phyloP scores from a whole-genome alignment of 2,797 vertebrate species.

The Lycodopsis pacificus region DNA sequence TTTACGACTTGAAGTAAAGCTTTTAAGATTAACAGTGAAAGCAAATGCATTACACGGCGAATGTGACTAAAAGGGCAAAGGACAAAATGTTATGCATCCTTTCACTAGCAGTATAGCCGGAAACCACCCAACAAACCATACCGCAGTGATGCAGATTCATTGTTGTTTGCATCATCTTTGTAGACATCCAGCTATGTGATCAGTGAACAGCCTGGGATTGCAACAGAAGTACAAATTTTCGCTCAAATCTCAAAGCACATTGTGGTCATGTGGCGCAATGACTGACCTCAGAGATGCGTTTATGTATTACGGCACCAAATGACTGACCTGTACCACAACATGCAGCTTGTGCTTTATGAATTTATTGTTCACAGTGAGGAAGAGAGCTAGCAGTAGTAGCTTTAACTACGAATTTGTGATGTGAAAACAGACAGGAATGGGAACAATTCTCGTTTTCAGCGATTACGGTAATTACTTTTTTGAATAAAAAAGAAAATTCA shows the following conservation, averaged over 20 bases:
- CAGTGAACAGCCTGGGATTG: constrained; percentile 36
- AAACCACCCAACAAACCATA: constrained; percentile 54
- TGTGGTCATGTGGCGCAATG: constrained; percentile 30
- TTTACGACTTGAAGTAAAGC: constrained; percentile 24
- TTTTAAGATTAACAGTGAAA: constrained; percentile 48
- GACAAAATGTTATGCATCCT: constrained; percentile 56
- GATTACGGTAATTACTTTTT: constrained; percentile 1
- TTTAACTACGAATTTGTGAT: not conserved
- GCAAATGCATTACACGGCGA: constrained; percentile 40
- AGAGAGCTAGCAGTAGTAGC: not conserved
- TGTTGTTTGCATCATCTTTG: constrained; percentile 49
- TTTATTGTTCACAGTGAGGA: constrained; percentile 13
- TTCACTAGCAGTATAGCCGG: constrained; percentile 51
- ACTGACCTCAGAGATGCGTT: constrained; percentile 26
- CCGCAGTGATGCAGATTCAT: constrained; percentile 37
- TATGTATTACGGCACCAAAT: constrained; percentile 8
- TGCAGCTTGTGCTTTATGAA: not conserved
- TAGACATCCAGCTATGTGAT: constrained; percentile 46
- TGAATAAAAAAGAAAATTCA: not conserved
- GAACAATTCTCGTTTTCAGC: not conserved
- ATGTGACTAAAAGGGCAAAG: constrained; percentile 40
- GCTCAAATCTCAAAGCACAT: constrained; percentile 31
- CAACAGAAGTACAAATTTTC: constrained; percentile 47
- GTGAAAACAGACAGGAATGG: not conserved
- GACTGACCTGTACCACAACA: not conserved